Percentiles rank a stretch among this genome's conserved stretches.
Conservation (phyloP, 2,888 invertebrate species). For the Tuberolachnus salignus region DNA sequence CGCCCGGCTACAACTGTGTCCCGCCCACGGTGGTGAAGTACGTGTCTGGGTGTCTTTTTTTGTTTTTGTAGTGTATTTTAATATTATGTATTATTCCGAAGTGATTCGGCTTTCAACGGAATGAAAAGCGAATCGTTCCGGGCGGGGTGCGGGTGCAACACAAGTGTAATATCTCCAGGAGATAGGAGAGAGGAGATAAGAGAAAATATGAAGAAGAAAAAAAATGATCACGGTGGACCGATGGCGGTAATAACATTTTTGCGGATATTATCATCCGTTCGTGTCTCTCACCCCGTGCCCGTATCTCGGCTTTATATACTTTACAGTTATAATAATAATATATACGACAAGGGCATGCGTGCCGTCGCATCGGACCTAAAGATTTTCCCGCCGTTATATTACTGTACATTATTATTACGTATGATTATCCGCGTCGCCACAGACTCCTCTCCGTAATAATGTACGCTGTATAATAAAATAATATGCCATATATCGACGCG, state of each 20-base stretch:
- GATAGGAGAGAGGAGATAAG: too few species aligned
- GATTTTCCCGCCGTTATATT: slow-evolving; percentile 40
- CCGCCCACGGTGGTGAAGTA: too few species aligned
- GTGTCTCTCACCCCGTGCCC: too few species aligned
- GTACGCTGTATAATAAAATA: too few species aligned
- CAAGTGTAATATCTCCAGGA: neutral
- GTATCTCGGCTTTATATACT: too few species aligned
- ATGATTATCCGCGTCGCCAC: neutral
- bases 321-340: too few species aligned
- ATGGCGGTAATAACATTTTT: slow-evolving; percentile 24
- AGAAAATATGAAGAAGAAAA: too few species aligned
- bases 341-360: slow-evolving; percentile 30
- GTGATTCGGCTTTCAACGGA: slow-evolving; percentile 38
- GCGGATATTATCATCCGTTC: neutral
- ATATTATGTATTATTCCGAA: too few species aligned
- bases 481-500: neutral
- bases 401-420: slow-evolving; percentile 11
- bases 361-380: slow-evolving; percentile 54
- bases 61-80: too few species aligned
- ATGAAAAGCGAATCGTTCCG: slow-evolving; percentile 36
- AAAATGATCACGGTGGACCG: slow-evolving; percentile 44
- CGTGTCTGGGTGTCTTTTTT: too few species aligned
- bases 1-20: too few species aligned
- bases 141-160: neutral
- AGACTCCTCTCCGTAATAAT: neutral